Conservation (phyloP, 2,113 vertebrate species). For the Ptyas mucosa region DNA sequence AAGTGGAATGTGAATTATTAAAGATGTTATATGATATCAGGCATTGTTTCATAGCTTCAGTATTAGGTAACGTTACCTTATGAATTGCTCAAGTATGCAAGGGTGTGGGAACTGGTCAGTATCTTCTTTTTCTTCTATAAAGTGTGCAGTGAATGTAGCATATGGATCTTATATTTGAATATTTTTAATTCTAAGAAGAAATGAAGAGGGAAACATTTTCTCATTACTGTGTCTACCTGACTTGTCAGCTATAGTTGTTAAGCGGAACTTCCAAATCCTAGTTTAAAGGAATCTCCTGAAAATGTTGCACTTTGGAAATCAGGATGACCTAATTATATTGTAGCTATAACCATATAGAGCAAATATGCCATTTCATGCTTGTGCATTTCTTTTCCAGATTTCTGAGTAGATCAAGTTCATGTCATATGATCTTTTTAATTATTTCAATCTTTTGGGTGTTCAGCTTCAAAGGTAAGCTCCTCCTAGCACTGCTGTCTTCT, state of each 20-base stretch:
- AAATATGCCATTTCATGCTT: background rate
- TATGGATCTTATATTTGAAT: background rate
- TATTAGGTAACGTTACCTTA: background rate
- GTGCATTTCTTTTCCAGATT: background rate
- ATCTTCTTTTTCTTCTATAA: background rate
- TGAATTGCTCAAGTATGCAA: slow-evolving; percentile 13
- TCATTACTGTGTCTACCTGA: background rate
- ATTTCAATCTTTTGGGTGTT: background rate
- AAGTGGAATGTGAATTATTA: slow-evolving; percentile 15
- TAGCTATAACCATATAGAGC: background rate
- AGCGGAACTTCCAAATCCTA: too few species aligned
- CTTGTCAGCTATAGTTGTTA: background rate
- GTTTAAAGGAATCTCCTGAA: background rate
- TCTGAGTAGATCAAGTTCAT: background rate
- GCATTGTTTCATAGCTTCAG: background rate
- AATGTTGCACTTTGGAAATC: background rate
- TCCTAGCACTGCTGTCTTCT: background rate
- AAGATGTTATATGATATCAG: background rate
- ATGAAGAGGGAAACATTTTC: background rate
- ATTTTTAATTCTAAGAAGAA: background rate
- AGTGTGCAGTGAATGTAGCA: background rate
- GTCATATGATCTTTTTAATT: background rate
- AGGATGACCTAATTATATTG: background rate
- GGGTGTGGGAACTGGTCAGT: background rate
- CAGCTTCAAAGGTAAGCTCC: background rate